These are phyloP conservation scores for Serinus canaria DNA, from an alignment of 2,113 vertebrate species.

Conservation along the genomic window DNA sequence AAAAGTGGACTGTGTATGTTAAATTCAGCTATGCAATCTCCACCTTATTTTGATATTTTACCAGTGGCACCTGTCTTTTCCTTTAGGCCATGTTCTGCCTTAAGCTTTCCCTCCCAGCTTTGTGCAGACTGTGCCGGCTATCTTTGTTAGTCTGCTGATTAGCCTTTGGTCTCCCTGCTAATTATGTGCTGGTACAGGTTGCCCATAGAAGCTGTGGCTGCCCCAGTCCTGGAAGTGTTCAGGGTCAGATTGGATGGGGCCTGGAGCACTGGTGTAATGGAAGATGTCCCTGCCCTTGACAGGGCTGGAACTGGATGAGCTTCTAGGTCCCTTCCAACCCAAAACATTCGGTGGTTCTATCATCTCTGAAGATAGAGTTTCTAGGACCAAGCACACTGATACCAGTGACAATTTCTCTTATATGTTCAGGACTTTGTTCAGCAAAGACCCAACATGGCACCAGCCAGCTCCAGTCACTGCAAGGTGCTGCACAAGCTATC, in stretches of 20 bases:
- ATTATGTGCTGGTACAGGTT: background rate
- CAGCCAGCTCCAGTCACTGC: background rate
- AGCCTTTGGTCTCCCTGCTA: background rate
- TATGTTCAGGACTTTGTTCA: background rate
- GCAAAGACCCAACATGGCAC: background rate
- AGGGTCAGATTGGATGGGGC: background rate
- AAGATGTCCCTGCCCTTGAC: background rate
- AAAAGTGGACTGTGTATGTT: background rate
- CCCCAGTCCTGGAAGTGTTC: background rate
- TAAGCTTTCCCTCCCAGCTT: background rate
- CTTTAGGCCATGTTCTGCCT: background rate
- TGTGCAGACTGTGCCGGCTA: background rate
- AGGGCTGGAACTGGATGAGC: background rate
- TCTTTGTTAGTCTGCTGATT: background rate
- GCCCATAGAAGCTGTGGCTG: background rate
- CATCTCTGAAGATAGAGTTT: background rate
- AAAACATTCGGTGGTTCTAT: background rate
- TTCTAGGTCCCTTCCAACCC: background rate
- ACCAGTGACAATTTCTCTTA: background rate
- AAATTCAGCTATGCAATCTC: background rate
- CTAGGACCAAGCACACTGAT: background rate
- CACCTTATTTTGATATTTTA: background rate
- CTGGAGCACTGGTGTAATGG: background rate
- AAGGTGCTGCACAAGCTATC: background rate
- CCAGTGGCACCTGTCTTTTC: background rate